Evolutionary conservation across 2,888 invertebrate species (phyloP).

Genomic region (Dynastes maya): DNA sequence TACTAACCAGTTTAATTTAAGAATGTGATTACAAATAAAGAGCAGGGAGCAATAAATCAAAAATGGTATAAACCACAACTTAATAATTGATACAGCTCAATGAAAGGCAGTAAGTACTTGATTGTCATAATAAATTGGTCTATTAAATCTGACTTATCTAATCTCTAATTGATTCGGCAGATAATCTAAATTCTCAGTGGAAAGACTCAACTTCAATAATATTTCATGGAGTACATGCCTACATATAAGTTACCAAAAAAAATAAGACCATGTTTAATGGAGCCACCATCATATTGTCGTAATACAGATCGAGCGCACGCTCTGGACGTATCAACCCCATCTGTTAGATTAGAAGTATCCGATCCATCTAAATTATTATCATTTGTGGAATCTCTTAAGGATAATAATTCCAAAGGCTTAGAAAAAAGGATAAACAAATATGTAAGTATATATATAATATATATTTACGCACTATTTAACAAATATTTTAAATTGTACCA

Average conservation of each 20-base stretch:
- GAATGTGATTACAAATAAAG: background rate
- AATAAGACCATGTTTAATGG: conserved; percentile 60
- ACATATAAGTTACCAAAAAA: conserved; percentile 58
- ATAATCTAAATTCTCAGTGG: conserved; percentile 57
- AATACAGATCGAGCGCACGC: conserved; percentile 48
- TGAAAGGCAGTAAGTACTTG: conserved; percentile 46
- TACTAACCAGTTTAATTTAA: too few species aligned
- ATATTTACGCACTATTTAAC: too few species aligned
- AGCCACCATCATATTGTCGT: conserved; percentile 61
- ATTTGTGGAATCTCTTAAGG: conserved; percentile 72
- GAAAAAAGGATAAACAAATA: conserved; percentile 77
- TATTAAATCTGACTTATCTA: conserved; percentile 54
- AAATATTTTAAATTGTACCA: too few species aligned
- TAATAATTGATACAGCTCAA: conserved; percentile 17
- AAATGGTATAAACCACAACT: background rate
- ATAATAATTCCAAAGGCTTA: conserved; percentile 71
- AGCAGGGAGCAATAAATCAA: conserved; percentile 16
- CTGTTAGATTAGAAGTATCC: conserved; percentile 70
- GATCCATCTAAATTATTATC: conserved; percentile 75
- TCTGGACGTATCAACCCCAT: conserved; percentile 25
- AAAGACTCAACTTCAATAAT: conserved; percentile 27
- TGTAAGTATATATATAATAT: conserved; percentile 68
- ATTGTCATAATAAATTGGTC: conserved; percentile 49
- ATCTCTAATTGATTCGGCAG: conserved; percentile 53
- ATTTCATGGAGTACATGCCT: conserved; percentile 58